These are phyloP conservation scores for Melanotaenia pygmaea DNA, from an alignment of 2,797 vertebrate species.

Conservation along the genomic window DNA sequence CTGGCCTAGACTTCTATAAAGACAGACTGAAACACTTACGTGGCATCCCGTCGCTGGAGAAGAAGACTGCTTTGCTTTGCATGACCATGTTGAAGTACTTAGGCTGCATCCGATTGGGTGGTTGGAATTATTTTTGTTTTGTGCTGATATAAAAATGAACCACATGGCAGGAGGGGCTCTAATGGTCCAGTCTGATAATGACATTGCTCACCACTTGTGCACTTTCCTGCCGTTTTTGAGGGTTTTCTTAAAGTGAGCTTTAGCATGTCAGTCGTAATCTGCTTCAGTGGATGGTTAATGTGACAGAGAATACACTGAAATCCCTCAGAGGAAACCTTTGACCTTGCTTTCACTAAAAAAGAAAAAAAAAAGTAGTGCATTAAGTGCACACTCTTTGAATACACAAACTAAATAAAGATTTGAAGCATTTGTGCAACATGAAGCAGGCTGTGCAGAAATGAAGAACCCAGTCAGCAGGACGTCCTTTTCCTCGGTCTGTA, in stretches of 20 bases:
- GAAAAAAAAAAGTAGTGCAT: conserved; percentile 1
- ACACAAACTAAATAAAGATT: conserved; percentile 17
- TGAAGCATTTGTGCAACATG: conserved; percentile 40
- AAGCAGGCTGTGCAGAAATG: conserved; percentile 51
- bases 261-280: conserved; percentile 12
- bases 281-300: conserved; percentile 2
- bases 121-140: conserved; percentile 79
- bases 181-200: conserved; percentile 68
- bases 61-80: conserved; percentile 66
- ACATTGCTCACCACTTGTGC: conserved; percentile 43
- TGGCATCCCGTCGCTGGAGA: conserved; percentile 75
- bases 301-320: conserved; percentile 11
- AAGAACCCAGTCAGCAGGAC: conserved; percentile 61
- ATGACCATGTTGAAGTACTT: conserved; percentile 78
- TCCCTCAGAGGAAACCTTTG: not conserved
- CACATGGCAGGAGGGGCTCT: conserved; percentile 70
- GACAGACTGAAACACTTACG: conserved; percentile 81
- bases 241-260: conserved; percentile 17
- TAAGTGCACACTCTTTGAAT: conserved; percentile 32
- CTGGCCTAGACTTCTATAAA: conserved; percentile 75
- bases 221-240: conserved; percentile 13
- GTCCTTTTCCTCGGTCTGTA: conserved; percentile 80
- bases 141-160: conserved; percentile 75
- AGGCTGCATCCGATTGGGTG: conserved; percentile 83
- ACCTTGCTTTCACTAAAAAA: conserved; percentile 22